Base-by-base conservation (phyloP, 2,113 vertebrate species). In the Sander vitreus region DNA sequence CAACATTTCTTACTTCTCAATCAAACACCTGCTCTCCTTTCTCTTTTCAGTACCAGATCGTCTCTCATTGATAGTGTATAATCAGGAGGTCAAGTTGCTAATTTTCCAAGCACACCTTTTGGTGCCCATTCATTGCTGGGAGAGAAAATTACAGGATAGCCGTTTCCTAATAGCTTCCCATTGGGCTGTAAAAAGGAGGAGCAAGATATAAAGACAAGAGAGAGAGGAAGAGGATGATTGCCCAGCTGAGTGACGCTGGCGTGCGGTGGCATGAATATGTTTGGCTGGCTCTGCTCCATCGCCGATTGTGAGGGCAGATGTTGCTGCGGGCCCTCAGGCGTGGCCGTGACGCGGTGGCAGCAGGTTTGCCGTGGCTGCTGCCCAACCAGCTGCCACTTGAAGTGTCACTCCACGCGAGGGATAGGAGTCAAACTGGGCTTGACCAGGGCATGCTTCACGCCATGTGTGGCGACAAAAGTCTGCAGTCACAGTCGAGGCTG, bases 231-330 rank as follows among this genome's bases (percentile, higher is more conserved):
- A 89, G 91, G 91, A 86, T 90, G 93, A 90, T 93, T 85, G 91
- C 81, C 82, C 91, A 93, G 92, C 92, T 93, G 93, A 94, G 85
- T 89, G 91, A 89, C 68, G 90, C 75, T 82, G 88, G 91, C 67
- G 80, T 88, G 86, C 81, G 76, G 81, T 89, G 84, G 76, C 84
- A 85, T 91, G 90, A 92, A 93, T 88, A 85, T 65, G 80, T 89
- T 83, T n/a, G 80, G 74, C 90, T 94, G 94, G 91, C 92, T 78
- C n/a, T 3, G 86, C 84, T 94, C 90, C 91, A 91, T 82, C 39
- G 27, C 71, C 82, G 73, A 94, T 95, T 94, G 94, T 95, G 89
- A 86, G 89, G 93, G 92, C 94, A 95, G 95, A 95, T 95, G 94
- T 94, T 93, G 80, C 89, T 23, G 69, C 54, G 18, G 87, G 86